These are phyloP conservation scores for Gymnothorax reevesii DNA, from an alignment of 2,797 vertebrate genomes.

Conservation along the genomic window DNA sequence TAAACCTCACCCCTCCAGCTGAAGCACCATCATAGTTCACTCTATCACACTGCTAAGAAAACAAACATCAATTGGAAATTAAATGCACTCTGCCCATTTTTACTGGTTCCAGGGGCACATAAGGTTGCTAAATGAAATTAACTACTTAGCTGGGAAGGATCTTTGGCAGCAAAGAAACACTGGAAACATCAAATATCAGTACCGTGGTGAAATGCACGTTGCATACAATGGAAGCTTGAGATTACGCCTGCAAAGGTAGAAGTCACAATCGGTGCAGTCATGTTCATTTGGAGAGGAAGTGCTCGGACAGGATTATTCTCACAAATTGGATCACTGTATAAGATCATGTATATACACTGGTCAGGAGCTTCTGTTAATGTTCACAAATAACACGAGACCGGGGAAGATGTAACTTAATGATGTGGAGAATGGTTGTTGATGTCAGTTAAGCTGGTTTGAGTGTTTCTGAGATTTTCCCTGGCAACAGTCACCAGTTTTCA, in stretches of 20 bases:
- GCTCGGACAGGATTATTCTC: too few relatives aligned
- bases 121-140: slow-evolving; percentile 7
- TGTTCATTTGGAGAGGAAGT: too few relatives aligned
- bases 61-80: slow-evolving; percentile 23
- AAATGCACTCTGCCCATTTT: not conserved
- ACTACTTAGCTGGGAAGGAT: slow-evolving; percentile 5
- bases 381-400: too few relatives aligned
- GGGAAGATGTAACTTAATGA: too few relatives aligned
- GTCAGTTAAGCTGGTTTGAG: too few relatives aligned
- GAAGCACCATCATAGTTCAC: not conserved
- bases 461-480: too few relatives aligned
- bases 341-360: too few relatives aligned
- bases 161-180: not conserved
- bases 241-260: not conserved
- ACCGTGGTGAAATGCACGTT: not conserved
- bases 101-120: not conserved
- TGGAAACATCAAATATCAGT: slow-evolving; percentile 8
- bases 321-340: too few relatives aligned
- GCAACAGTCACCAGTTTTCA: too few relatives aligned
- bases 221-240: not conserved
- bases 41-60: slow-evolving; percentile 18
- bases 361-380: too few relatives aligned
- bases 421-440: too few relatives aligned
- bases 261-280: too few relatives aligned
- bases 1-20: not conserved